Base-by-base conservation (phyloP, 2,888 invertebrate genomes). In the Epistrophe grossulariae region DNA sequence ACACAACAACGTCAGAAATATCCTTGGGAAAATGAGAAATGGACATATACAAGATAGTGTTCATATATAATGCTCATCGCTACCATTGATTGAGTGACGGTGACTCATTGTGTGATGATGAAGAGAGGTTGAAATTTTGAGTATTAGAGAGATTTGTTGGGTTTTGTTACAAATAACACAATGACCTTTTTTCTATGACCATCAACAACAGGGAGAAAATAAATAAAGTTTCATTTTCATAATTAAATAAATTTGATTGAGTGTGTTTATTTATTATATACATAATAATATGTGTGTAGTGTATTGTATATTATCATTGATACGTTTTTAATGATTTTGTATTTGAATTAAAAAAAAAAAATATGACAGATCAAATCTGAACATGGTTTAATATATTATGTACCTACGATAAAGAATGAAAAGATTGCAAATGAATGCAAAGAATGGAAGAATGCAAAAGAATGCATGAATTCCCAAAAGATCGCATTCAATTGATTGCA, bases 21-120 rank as follows among this genome's bases (percentile, higher is more conserved):
- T 60, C 60, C 60, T 60, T 60, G 17, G 4, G 19, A 60, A 40
- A 7, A 19, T 38, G 38, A 60, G 45, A 45, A 38, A 38, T 60
- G 38, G 38, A 60, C 38, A 19, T 24, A 24, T 10, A 52, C 24
- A 10, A n/a, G 48, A 17, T 48, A 48, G 8, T 50, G 9, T 24
- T 13, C 13, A 24, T 13, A n/a, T 13, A 50, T 5, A 52, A 52
- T 17, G 13, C 24, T 24, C 10, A 24, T 24, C 6, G 13, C 24
- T 11, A 2, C 15, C 45, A n/a, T 45, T 45, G n/a, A 3, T 24
- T 24, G 24, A 24, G 24, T 24, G 24, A 24, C 24, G 24, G n/a
- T 45, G 45, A n/a, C 45, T 2, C n/a, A 45, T 45, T 45, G 50
- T 24, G 24, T 52, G 11, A 50, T 24, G 11, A 13, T 52, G 24